Conservation (phyloP, 1,140 invertebrate genomes). For the Pseudoatta argentina region DNA sequence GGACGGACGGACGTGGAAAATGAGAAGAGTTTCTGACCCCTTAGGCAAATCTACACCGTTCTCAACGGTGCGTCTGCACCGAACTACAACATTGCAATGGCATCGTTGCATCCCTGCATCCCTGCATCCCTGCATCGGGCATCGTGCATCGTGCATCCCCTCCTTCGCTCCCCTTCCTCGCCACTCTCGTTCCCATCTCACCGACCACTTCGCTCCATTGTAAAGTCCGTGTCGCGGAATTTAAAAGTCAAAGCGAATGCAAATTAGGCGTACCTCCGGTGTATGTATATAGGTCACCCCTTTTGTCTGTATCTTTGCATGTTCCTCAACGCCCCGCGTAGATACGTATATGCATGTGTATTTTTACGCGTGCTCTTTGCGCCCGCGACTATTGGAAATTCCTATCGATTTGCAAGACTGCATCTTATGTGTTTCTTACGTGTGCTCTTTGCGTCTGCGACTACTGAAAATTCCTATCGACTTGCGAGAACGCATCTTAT, state of each 20-base stretch:
- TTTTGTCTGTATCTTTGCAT: constrained; percentile 49
- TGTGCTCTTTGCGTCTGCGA: constrained; percentile 7
- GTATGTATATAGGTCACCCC: constrained; percentile 45
- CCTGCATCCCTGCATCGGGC: neutral
- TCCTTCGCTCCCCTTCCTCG: neutral
- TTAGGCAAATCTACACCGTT: constrained; percentile 38
- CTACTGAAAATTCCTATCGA: constrained; percentile 16
- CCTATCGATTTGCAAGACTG: constrained; percentile 10
- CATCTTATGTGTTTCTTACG: neutral
- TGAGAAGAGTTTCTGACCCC: constrained; percentile 31
- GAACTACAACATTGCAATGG: constrained; percentile 35
- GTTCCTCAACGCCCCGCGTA: neutral
- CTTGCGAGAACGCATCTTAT: constrained; percentile 7
- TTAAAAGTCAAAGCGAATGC: constrained; percentile 83
- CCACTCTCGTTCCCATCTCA: neutral
- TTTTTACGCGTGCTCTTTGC: constrained; percentile 17
- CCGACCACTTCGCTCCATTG: constrained; percentile 31
- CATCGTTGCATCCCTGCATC: constrained; percentile 23
- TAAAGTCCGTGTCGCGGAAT: constrained; percentile 68
- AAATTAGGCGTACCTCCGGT: constrained; percentile 67
- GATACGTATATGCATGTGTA: neutral
- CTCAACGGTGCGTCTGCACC: constrained; percentile 29
- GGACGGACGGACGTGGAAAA: constrained; percentile 41
- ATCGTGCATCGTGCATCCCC: constrained; percentile 3
- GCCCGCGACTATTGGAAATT: constrained; percentile 23